phyloP scores from a whole-genome alignment of 2,888 invertebrate genomes.

The Lydus trimaculatus region DNA sequence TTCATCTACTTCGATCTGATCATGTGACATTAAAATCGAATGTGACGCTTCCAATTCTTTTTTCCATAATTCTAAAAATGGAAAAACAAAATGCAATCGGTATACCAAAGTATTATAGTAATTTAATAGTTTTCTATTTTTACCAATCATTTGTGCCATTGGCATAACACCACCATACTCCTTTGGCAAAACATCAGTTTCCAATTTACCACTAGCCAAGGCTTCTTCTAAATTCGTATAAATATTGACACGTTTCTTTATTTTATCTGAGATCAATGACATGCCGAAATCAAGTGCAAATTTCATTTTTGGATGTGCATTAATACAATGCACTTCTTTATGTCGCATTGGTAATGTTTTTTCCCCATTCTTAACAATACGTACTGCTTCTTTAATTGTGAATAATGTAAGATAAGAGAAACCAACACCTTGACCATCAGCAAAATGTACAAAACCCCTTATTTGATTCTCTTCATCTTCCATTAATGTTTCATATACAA shows the following conservation, averaged over 20 bases:
- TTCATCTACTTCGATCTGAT: conserved; percentile 73
- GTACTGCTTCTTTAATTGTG: conserved; percentile 78
- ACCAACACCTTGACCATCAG: conserved; percentile 77
- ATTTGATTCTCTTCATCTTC: conserved; percentile 85
- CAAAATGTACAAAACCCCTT: conserved; percentile 79
- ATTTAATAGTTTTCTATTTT: conserved; percentile 36
- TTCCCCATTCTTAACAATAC: conserved; percentile 84
- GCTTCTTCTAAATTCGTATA: conserved; percentile 70
- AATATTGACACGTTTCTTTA: conserved; percentile 72
- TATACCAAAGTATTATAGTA: too few species aligned
- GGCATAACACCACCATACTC: conserved; percentile 87
- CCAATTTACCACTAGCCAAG: conserved; percentile 54
- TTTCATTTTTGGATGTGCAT: conserved; percentile 76
- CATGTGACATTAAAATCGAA: conserved; percentile 70
- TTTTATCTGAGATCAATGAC: conserved; percentile 79
- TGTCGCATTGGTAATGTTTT: conserved; percentile 80
- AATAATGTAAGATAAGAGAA: conserved; percentile 79
- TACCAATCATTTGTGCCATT: conserved; percentile 84
- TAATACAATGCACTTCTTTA: conserved; percentile 79
- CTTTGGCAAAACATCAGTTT: conserved; percentile 69
- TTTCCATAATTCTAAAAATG: conserved; percentile 70
- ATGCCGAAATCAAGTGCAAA: conserved; percentile 81
- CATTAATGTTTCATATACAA: conserved; percentile 79
- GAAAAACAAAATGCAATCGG: too few species aligned
- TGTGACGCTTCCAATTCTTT: conserved; percentile 69